Evolutionary conservation across 2,888 invertebrate genomes (phyloP).

Genomic region (Caenorhabditis imperialis): DNA sequence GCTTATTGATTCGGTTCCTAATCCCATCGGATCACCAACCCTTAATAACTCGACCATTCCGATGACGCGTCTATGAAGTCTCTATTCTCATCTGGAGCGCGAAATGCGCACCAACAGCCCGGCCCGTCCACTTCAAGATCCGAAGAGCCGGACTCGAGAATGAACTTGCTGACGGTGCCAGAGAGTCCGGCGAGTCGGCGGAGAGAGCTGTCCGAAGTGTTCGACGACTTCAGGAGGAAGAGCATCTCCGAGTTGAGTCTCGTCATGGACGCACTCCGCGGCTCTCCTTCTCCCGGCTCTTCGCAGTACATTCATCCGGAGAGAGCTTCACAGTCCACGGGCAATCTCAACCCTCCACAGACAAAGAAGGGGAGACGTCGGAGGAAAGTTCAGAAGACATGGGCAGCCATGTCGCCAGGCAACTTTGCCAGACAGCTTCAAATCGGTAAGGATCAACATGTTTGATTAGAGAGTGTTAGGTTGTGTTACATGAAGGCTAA

Average conservation of each 20-base stretch:
- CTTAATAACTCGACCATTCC: constrained; percentile 5
- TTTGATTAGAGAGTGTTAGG: neutral
- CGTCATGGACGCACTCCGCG: constrained; percentile 72
- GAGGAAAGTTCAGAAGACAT: constrained; percentile 63
- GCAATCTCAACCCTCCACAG: constrained; percentile 59
- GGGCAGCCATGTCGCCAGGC: constrained; percentile 69
- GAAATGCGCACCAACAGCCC: constrained; percentile 42
- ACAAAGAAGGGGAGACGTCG: constrained; percentile 59
- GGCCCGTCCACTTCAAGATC: constrained; percentile 22
- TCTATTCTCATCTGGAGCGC: constrained; percentile 47
- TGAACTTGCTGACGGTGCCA: constrained; percentile 56
- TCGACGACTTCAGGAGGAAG: constrained; percentile 68
- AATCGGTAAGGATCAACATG: constrained; percentile 58
- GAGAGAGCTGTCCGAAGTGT: constrained; percentile 44
- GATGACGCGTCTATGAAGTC: constrained; percentile 53
- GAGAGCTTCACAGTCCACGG: constrained; percentile 59
- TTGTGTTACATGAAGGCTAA: too few relatives aligned
- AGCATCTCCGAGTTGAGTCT: constrained; percentile 71
- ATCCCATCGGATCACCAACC: constrained; percentile 5
- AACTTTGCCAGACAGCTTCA: constrained; percentile 69
- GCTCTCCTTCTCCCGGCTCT: constrained; percentile 57
- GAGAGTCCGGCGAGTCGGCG: constrained; percentile 53
- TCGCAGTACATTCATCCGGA: constrained; percentile 65
- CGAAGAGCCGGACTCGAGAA: constrained; percentile 6
- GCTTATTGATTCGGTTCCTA: constrained; percentile 27